A percentile compares a stretch with the other conserved stretches of the same genome.
Evolutionary conservation across 2,888 invertebrate genomes (phyloP).

Genomic region (Apamea epomidion): DNA sequence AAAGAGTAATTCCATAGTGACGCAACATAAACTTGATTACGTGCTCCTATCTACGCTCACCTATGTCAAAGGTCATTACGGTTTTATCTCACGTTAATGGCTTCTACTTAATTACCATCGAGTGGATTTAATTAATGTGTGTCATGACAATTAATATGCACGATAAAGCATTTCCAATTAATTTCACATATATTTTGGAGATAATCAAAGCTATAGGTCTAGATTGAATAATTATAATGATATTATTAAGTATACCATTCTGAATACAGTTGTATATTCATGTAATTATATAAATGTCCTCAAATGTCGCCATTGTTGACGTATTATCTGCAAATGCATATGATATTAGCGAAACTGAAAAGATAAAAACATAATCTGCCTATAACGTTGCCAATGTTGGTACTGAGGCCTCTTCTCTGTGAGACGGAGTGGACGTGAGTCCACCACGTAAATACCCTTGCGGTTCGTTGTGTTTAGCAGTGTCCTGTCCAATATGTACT

Average conservation of each 20-base stretch:
- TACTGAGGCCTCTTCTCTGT: background rate
- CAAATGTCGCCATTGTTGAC: background rate
- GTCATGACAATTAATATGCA: conserved; percentile 49
- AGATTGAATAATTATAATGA: conserved; percentile 25
- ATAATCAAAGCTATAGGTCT: conserved; percentile 39
- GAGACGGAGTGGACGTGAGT: background rate
- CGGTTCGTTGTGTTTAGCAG: too few species aligned
- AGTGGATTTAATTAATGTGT: conserved; percentile 34
- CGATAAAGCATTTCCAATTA: conserved; percentile 54
- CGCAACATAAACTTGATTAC: background rate
- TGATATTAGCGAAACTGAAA: background rate
- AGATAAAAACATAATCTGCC: background rate
- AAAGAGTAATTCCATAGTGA: background rate
- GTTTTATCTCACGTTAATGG: conserved; percentile 50
- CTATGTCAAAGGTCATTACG: conserved; percentile 23
- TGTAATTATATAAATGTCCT: conserved; percentile 1
- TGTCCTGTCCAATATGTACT: background rate
- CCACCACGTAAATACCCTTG: too few species aligned
- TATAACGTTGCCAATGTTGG: background rate
- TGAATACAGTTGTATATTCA: conserved; percentile 9
- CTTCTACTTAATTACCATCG: conserved; percentile 32
- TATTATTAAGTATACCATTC: conserved; percentile 7
- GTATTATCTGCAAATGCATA: background rate
- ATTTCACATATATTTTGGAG: conserved; percentile 41
- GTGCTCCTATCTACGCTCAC: background rate